Evolutionary conservation across 2,888 invertebrate species (phyloP).

Genomic region (Operophtera brumata): DNA sequence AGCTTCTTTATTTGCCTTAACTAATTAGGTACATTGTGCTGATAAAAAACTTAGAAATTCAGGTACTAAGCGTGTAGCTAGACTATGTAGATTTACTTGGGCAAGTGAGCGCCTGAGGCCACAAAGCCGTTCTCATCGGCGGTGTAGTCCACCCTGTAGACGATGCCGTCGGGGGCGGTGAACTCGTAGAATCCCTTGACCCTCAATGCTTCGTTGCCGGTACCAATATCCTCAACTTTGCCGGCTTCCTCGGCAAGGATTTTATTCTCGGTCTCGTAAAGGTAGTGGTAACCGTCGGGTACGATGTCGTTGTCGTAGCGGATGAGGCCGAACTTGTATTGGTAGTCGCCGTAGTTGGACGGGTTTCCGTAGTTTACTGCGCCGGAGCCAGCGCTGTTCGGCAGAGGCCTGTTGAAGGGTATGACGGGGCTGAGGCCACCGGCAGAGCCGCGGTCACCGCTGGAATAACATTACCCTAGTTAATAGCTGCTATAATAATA

Average conservation of each 20-base stretch:
- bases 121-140: constrained; percentile 73
- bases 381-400: constrained; percentile 13
- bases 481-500: neutral
- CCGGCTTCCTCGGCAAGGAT: constrained; percentile 73
- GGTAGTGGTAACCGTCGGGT: constrained; percentile 70
- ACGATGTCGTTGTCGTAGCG: constrained; percentile 61
- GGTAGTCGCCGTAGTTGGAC: constrained; percentile 42
- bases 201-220: constrained; percentile 53
- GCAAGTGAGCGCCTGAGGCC: constrained; percentile 62
- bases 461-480: constrained; percentile 9
- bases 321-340: constrained; percentile 70
- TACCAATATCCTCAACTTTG: constrained; percentile 58
- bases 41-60: constrained; percentile 20
- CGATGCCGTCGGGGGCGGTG: constrained; percentile 67
- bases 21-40: constrained; percentile 27
- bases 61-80: constrained; percentile 19
- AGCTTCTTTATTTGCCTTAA: constrained; percentile 32
- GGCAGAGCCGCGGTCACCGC: constrained; percentile 33
- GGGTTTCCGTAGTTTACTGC: constrained; percentile 14
- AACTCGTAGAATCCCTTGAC: constrained; percentile 71
- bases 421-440: constrained; percentile 15
- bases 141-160: constrained; percentile 73
- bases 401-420: neutral
- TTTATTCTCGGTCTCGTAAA: constrained; percentile 75
- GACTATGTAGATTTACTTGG: constrained; percentile 45